These are phyloP conservation scores for Gambusia yucatana DNA, from an alignment of 2,797 vertebrate genomes.

Conservation along the genomic window DNA sequence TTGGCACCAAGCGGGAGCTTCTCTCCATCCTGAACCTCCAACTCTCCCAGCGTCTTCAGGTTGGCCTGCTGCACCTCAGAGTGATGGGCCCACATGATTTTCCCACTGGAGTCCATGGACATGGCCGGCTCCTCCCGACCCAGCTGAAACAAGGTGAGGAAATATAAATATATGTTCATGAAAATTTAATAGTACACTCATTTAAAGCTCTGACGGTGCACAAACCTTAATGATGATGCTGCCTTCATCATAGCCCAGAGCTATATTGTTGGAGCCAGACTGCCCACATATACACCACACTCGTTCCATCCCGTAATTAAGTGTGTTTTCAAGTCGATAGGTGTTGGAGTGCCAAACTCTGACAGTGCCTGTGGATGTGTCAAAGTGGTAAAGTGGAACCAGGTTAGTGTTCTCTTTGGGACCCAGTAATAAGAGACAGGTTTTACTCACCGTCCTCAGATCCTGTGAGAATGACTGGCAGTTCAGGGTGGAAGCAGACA, in stretches of 20 bases:
- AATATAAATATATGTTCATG: not conserved
- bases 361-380: constrained; percentile 86
- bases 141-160: constrained; percentile 77
- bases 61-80: constrained; percentile 98
- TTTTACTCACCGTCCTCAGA: constrained; percentile 92
- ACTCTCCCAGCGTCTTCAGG: constrained; percentile 96
- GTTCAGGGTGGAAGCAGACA: constrained; percentile 96
- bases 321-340: constrained; percentile 94
- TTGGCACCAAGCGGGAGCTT: constrained; percentile 95
- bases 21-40: constrained; percentile 97
- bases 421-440: not conserved
- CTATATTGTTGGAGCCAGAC: constrained; percentile 95
- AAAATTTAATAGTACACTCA: not conserved
- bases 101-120: constrained; percentile 98
- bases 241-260: constrained; percentile 95
- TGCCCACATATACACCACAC: constrained; percentile 97
- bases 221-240: constrained; percentile 99
- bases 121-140: constrained; percentile 97
- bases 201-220: not conserved
- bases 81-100: constrained; percentile 98
- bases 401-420: not conserved
- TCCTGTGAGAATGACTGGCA: constrained; percentile 97
- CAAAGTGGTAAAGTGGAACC: not conserved
- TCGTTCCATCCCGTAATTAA: constrained; percentile 98
- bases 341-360: constrained; percentile 98